These are phyloP conservation scores for Sinocyclocheilus grahami DNA, from an alignment of 2,113 vertebrate genomes.

Conservation along the genomic window DNA sequence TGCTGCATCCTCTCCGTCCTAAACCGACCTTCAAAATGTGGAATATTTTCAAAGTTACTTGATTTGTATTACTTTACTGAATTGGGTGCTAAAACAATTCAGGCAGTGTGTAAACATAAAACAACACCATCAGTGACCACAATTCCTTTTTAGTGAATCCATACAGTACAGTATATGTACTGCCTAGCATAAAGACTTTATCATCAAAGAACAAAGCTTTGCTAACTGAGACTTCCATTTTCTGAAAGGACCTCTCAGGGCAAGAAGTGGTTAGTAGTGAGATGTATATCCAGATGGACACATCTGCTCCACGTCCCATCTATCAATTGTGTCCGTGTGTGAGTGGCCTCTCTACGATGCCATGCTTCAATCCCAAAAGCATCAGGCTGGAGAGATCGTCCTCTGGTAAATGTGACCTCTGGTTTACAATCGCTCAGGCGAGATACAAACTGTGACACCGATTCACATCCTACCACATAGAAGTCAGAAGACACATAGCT, in stretches of 20 bases:
- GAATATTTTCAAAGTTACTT: not conserved
- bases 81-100: not conserved
- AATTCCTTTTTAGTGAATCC: not conserved
- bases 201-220: conserved; percentile 6
- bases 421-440: not conserved
- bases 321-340: conserved; percentile 27
- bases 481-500: not conserved
- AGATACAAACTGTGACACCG: not conserved
- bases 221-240: not conserved
- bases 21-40: not conserved
- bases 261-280: conserved; percentile 10
- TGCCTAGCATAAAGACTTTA: not conserved
- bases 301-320: not conserved
- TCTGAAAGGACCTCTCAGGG: conserved; percentile 7
- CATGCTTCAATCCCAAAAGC: conserved; percentile 23
- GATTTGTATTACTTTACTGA: not conserved
- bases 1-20: not conserved
- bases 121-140: not conserved
- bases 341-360: conserved; percentile 35
- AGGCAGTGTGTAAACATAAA: not conserved
- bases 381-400: conserved; percentile 28
- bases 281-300: conserved; percentile 32
- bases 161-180: too few relatives aligned
- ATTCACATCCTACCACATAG: not conserved
- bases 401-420: conserved; percentile 24